These are phyloP conservation scores for Vollenhovia emeryi DNA, from an alignment of 1,140 invertebrate genomes.

Conservation along the genomic window DNA sequence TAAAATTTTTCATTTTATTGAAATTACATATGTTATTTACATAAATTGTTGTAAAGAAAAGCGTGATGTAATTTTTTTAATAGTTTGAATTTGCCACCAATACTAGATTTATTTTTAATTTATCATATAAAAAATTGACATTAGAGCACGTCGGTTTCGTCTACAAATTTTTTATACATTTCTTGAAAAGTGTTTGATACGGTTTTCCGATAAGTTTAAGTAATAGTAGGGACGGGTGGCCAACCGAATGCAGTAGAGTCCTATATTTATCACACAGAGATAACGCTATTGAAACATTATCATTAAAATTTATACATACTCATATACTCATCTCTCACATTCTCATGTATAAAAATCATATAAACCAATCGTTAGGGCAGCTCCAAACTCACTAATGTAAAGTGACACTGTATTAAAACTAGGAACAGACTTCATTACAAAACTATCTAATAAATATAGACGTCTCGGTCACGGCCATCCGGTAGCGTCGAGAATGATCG, in stretches of 20 bases:
- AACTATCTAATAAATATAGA: slow-evolving; percentile 24
- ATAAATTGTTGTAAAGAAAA: not conserved
- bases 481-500: not conserved
- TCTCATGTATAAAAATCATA: slow-evolving; percentile 31
- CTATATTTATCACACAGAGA: slow-evolving; percentile 24
- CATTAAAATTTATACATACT: slow-evolving; percentile 39
- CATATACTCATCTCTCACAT: slow-evolving; percentile 35
- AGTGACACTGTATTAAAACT: not conserved
- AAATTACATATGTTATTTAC: not conserved
- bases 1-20: not conserved
- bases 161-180: not conserved
- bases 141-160: slow-evolving; percentile 24
- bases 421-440: not conserved
- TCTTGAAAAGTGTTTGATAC: slow-evolving; percentile 40
- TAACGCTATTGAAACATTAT: slow-evolving; percentile 10
- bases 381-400: slow-evolving; percentile 22
- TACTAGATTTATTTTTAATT: slow-evolving; percentile 7
- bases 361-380: slow-evolving; percentile 20
- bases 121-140: not conserved
- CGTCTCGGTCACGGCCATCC: not conserved
- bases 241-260: slow-evolving; percentile 22
- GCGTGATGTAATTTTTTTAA: not conserved
- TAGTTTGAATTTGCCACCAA: not conserved
- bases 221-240: slow-evolving; percentile 16
- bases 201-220: slow-evolving; percentile 25